Evolutionary conservation across 2,113 vertebrate species (phyloP), one percentile per base, ranked within the genome.

Genomic region (Chrysemys picta): DNA sequence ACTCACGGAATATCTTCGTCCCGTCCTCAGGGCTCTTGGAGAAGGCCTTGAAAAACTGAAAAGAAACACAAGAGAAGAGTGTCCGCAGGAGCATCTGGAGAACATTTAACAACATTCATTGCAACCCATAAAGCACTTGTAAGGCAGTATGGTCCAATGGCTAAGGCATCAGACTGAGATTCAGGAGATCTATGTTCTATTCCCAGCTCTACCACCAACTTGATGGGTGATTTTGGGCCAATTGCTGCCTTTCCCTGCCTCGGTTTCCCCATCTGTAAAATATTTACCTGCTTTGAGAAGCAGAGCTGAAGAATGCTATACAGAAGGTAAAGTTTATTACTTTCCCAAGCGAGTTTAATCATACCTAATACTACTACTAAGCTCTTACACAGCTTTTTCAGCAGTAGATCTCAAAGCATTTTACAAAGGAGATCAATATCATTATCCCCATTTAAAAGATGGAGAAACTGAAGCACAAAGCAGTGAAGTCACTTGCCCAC

Each of bases 31-130:
- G 91, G 4, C 91, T 95, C 87, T 97, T 97, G 93, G 99, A 98
- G 93, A 98, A 99, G 54, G 99, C 98, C 93, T 98, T 98, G 95
- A 99, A 99, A 97, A 99, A 99, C 99, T 99, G 98, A 65, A 97
- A 97, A 88, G 21, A 13, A 10, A 45, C 14, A 93, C 91, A 76
- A 75, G 59, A 9, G 3, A 38, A 27, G 84, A 91, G 54, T 4
- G 8, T 65, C 17, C 85, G 7, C 10, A 16, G n/a, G 56, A 90
- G 38, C 2, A 1, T 59, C 16, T 24, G 45, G 52, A 88, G 10
- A 65, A 1, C 10, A 8, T 35, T 45, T n/a, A 31, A 62, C 35
- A 59, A 59, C 42, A 5, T 35, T 45, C 8, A 25, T 6, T 45
- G 24, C 42, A 45, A 45, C 38, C 10, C 21, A 65, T 4, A 6